Conservation (phyloP, 2,113 vertebrate genomes). For the Cygnus atratus region DNA sequence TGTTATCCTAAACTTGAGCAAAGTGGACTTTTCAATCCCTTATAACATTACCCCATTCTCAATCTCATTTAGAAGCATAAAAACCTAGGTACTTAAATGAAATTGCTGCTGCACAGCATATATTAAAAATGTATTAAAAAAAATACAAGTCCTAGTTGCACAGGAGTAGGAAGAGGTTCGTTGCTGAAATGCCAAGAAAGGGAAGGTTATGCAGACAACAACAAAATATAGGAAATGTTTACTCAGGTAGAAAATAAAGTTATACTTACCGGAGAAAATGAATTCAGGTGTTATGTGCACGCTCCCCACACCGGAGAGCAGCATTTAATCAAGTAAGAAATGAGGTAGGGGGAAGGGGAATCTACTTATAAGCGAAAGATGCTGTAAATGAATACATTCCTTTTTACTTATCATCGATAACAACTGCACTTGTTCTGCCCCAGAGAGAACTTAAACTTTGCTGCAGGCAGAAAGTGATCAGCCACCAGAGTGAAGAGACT, state of each 20-base stretch:
- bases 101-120: neutral
- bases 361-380: neutral
- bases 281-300: neutral
- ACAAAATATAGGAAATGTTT: neutral
- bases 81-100: neutral
- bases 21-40: neutral
- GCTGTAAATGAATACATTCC: neutral
- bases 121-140: neutral
- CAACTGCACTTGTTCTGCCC: neutral
- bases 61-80: neutral
- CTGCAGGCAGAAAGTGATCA: neutral
- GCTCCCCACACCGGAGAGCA: slow-evolving; percentile 16
- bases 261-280: slow-evolving; percentile 65
- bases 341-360: neutral
- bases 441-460: neutral
- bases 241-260: slow-evolving; percentile 14
- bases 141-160: neutral
- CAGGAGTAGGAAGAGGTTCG: neutral
- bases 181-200: neutral
- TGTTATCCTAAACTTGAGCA: neutral
- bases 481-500: neutral
- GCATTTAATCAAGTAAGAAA: neutral
- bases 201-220: neutral
- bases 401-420: neutral
- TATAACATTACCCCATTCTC: neutral